Percentiles rank a stretch among this genome's conserved stretches.
phyloP scores from a whole-genome alignment of 2,888 invertebrate genomes.

The Pediacus dermestoides region DNA sequence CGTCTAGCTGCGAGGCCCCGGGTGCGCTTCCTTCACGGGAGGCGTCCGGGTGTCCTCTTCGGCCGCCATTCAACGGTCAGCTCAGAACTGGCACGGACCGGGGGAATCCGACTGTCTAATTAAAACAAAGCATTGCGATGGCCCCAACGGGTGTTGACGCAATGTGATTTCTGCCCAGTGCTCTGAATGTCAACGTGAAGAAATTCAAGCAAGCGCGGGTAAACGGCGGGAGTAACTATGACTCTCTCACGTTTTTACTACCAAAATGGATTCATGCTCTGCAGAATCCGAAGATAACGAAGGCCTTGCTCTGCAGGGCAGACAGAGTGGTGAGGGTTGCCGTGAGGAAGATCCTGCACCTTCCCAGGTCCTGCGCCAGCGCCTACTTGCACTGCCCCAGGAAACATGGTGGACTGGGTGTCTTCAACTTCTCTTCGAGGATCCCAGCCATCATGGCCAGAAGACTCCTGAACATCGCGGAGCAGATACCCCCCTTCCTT shows the following conservation, averaged over 20 bases:
- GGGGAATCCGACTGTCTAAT: too few relatives aligned
- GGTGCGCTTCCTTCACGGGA: too few relatives aligned
- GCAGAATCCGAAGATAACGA: constrained; percentile 13
- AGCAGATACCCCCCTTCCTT: neutral
- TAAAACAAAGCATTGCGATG: too few relatives aligned
- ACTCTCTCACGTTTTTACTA: neutral
- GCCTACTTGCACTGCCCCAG: constrained; percentile 30
- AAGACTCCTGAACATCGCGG: neutral
- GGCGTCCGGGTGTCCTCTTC: too few relatives aligned
- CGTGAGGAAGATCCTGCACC: constrained; percentile 47
- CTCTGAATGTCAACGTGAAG: too few relatives aligned
- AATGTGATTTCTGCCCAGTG: too few relatives aligned
- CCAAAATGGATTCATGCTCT: constrained; percentile 2
- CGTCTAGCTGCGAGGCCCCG: too few relatives aligned
- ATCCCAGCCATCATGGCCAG: constrained; percentile 8
- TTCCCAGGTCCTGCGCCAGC: constrained; percentile 46
- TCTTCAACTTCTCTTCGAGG: constrained; percentile 4
- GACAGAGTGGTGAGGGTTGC: constrained; percentile 13
- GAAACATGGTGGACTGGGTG: constrained; percentile 22
- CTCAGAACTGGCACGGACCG: too few relatives aligned
- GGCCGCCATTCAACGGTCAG: too few relatives aligned
- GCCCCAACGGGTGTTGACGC: too few relatives aligned
- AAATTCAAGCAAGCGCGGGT: too few relatives aligned
- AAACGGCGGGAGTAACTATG: too few relatives aligned
- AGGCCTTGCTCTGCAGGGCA: constrained; percentile 9